These are phyloP conservation scores for Hirtodrosophila confusa DNA, from an alignment of 2,888 invertebrate genomes.

Conservation along the genomic window DNA sequence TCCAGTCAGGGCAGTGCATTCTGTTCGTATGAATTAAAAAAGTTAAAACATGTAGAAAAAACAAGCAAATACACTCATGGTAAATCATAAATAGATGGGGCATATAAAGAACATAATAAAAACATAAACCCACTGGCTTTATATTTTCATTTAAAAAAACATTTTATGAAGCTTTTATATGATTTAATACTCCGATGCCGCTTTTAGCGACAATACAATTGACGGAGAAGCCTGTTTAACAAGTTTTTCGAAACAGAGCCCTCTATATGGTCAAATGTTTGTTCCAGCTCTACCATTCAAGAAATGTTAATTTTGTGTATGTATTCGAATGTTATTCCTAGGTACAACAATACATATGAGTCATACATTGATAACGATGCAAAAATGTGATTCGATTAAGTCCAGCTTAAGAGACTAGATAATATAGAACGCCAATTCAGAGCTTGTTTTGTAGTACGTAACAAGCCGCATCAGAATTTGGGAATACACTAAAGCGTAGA, in stretches of 20 bases:
- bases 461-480: background rate
- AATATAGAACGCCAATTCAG: background rate
- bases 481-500: conserved; percentile 12
- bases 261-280: background rate
- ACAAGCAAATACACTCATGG: too few species aligned
- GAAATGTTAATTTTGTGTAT: conserved; percentile 12
- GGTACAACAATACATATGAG: background rate
- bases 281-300: background rate
- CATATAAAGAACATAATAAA: too few species aligned
- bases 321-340: background rate
- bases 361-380: conserved; percentile 6
- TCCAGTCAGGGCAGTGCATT: too few species aligned
- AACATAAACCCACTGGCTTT: too few species aligned
- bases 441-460: background rate
- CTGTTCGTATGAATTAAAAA: too few species aligned
- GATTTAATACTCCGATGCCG: conserved; percentile 4
- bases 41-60: too few species aligned
- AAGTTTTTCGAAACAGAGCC: conserved; percentile 24
- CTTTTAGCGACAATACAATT: conserved; percentile 6
- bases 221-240: conserved; percentile 23
- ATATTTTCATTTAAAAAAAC: too few species aligned
- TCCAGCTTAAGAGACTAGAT: background rate
- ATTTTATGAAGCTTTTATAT: conserved; percentile 2
- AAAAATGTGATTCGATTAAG: background rate
- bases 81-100: too few species aligned